phyloP scores from a whole-genome alignment of 2,888 invertebrate genomes.

The Nymphalis polychloros region DNA sequence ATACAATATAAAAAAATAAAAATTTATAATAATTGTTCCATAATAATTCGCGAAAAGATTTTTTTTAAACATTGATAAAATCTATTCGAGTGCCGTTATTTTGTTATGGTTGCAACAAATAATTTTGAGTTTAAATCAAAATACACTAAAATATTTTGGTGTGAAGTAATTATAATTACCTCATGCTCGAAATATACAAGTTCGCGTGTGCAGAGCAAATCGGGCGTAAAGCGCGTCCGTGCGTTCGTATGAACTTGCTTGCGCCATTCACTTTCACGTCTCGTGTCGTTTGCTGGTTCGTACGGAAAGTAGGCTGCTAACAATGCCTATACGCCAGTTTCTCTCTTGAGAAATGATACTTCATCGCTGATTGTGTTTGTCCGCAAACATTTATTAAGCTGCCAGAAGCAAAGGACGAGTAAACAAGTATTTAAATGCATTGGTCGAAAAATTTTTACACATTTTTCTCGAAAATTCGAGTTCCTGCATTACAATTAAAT shows the following conservation, averaged over 20 bases:
- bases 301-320: constrained; percentile 76
- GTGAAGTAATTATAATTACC: constrained; percentile 35
- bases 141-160: not conserved
- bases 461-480: not conserved
- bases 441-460: not conserved
- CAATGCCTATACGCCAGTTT: constrained; percentile 70
- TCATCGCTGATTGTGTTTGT: constrained; percentile 50
- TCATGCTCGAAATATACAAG: constrained; percentile 47
- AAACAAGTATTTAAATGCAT: not conserved
- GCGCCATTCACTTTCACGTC: constrained; percentile 79
- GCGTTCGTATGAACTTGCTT: constrained; percentile 57
- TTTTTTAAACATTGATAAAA: not conserved
- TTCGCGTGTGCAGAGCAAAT: constrained; percentile 69
- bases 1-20: too few relatives aligned
- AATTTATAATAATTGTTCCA: too few relatives aligned
- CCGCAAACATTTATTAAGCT: constrained; percentile 23
- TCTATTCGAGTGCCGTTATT: not conserved
- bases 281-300: constrained; percentile 51
- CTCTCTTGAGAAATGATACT: constrained; percentile 72
- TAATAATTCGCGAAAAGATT: too few relatives aligned
- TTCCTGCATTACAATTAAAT: too few relatives aligned
- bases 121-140: not conserved
- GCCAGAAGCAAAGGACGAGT: not conserved
- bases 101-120: not conserved
- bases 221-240: constrained; percentile 67